Evolutionary conservation across 2,797 vertebrate species (phyloP).

Genomic region (Antrozous pallidus): DNA sequence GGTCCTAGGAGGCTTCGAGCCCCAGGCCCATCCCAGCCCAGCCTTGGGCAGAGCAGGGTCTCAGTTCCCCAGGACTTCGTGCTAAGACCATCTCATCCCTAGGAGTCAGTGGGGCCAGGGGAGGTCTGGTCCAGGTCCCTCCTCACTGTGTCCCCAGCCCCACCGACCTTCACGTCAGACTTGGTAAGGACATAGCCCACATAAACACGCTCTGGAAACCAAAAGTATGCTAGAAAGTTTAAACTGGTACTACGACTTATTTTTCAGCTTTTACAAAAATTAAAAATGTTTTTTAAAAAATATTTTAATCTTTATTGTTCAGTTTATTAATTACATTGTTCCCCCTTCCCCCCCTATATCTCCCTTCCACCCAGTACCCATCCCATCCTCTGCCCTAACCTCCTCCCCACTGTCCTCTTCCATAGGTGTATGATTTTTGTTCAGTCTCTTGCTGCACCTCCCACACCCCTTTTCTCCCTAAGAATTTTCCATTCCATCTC

Average conservation of each 20-base stretch:
- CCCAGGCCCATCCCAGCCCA: too few relatives aligned
- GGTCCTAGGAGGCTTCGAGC: neutral
- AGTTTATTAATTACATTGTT: too few relatives aligned
- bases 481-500: too few relatives aligned
- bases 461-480: too few relatives aligned
- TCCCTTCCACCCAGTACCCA: too few relatives aligned
- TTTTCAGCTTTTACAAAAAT: conserved; percentile 60
- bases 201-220: conserved; percentile 12
- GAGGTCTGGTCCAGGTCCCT: neutral
- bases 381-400: too few relatives aligned
- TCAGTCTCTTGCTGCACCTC: too few relatives aligned
- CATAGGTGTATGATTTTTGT: too few relatives aligned
- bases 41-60: neutral
- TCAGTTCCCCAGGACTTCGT: neutral
- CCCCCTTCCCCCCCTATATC: too few relatives aligned
- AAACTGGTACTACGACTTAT: conserved; percentile 30
- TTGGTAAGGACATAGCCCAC: neutral
- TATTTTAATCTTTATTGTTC: too few relatives aligned
- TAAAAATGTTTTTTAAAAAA: too few relatives aligned
- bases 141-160: neutral
- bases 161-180: neutral
- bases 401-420: too few relatives aligned
- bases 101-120: neutral
- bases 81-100: neutral
- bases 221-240: conserved; percentile 5